Base-by-base conservation (phyloP, 2,797 vertebrate species). In the Oreochromis mossambicus region DNA sequence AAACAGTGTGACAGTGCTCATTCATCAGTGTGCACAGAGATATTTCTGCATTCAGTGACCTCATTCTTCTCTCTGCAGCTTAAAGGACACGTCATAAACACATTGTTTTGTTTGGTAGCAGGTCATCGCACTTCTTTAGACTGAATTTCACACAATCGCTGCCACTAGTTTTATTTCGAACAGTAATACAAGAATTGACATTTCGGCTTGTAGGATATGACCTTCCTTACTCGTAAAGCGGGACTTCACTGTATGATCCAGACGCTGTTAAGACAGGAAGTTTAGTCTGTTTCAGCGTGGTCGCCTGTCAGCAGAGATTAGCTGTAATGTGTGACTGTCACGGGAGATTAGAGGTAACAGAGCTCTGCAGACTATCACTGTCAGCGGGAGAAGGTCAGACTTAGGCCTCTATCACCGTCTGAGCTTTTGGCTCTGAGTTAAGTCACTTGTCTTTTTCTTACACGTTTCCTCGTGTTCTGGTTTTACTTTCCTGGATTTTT, bases 361-460 rank as follows among this genome's bases (percentile, higher is more conserved):
- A 83, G 82, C 87, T 88, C 93, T 95, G 94, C 91, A 94, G 86
- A 92, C 83, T 43, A 77, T 95, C 93, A 93, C 81, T 91, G 92
- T 93, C 85, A 78, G 86, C 21, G 84, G 29, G 68, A 90, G 90
- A 89, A 88, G 92, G 89, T 92, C 86, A 92, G 41, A 54, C 61
- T 80, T 56, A 24, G 92, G 88, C 58, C 80, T 87, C 77, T 79
- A 32, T 88, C 78, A 38, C 88, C 77, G 34, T 85, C 32, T 83
- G 36, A 78, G 83, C 81, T 79, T 87, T 68, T 76, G 26, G 21
- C 52, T 82, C 81, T 17, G 70, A 77, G 63, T 84, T 76, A 41
- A 78, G 79, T 38, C 78, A 80, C 51, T 80, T 78, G 24, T 85
- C 52, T 89, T 78, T 82, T 41, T 58, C 77, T 77, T 55, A 43